These are phyloP conservation scores for Actenoides lindsayi DNA, from an alignment of 2,113 vertebrate species.

Conservation along the genomic window DNA sequence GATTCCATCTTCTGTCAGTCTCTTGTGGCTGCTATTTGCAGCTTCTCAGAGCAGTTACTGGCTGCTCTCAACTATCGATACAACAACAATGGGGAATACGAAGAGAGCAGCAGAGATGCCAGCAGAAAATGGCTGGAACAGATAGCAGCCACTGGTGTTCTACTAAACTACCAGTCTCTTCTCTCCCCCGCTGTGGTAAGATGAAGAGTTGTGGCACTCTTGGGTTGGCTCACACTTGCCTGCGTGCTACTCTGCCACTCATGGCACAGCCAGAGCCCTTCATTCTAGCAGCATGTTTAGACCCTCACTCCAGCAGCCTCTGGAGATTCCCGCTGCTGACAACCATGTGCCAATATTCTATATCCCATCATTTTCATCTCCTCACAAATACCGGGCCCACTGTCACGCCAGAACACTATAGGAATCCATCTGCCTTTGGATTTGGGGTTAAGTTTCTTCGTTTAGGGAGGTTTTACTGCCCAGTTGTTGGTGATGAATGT, in stretches of 20 bases:
- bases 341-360: neutral
- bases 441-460: neutral
- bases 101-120: conserved; percentile 93
- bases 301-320: neutral
- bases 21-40: conserved; percentile 87
- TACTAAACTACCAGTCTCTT: conserved; percentile 93
- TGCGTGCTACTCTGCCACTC: neutral
- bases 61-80: conserved; percentile 89
- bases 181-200: conserved; percentile 87
- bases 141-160: conserved; percentile 87
- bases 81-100: conserved; percentile 96
- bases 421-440: neutral
- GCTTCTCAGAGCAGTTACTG: conserved; percentile 91
- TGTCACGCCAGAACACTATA: neutral
- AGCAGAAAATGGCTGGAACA: conserved; percentile 99
- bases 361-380: neutral
- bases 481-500: neutral
- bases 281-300: neutral
- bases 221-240: neutral
- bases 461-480: neutral
- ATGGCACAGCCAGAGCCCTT: neutral
- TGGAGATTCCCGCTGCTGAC: neutral
- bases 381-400: neutral
- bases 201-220: neutral
- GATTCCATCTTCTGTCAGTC: conserved; percentile 96